Conservation (phyloP, 2,888 invertebrate genomes). For the Antitype chi region DNA sequence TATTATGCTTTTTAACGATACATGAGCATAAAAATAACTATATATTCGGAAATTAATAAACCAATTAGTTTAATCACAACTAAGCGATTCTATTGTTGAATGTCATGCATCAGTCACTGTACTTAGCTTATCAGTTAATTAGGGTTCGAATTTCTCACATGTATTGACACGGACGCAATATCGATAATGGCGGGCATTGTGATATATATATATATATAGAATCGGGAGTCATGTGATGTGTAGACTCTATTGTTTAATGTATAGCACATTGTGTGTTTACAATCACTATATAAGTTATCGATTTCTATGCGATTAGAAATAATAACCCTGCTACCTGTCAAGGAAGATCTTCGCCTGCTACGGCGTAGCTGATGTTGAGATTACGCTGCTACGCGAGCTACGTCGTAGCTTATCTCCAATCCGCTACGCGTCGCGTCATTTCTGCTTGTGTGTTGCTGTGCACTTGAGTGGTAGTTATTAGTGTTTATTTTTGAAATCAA, state of each 20-base stretch:
- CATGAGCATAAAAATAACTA: neutral
- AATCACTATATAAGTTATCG: neutral
- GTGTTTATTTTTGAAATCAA: too few species aligned
- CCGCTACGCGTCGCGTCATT: neutral
- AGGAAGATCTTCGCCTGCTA: conserved; percentile 11
- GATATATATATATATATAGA: neutral
- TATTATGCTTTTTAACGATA: too few species aligned
- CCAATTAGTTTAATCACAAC: neutral
- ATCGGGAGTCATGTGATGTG: neutral
- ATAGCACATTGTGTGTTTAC: neutral
- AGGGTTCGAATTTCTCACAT: neutral
- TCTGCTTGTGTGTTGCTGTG: neutral
- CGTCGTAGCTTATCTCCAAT: conserved; percentile 18
- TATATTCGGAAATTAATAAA: neutral
- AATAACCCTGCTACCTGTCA: neutral
- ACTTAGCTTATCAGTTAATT: conserved; percentile 5
- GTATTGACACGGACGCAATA: neutral
- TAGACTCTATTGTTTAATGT: neutral
- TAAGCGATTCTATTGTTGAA: neutral
- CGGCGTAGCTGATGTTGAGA: conserved; percentile 31
- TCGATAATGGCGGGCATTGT: neutral
- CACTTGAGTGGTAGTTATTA: neutral
- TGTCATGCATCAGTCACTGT: neutral
- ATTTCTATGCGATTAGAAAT: neutral
- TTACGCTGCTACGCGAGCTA: conserved; percentile 19